Evolutionary conservation across 2,113 vertebrate species (phyloP), one percentile per base, ranked within the genome.

Genomic region (Mobula birostris): DNA sequence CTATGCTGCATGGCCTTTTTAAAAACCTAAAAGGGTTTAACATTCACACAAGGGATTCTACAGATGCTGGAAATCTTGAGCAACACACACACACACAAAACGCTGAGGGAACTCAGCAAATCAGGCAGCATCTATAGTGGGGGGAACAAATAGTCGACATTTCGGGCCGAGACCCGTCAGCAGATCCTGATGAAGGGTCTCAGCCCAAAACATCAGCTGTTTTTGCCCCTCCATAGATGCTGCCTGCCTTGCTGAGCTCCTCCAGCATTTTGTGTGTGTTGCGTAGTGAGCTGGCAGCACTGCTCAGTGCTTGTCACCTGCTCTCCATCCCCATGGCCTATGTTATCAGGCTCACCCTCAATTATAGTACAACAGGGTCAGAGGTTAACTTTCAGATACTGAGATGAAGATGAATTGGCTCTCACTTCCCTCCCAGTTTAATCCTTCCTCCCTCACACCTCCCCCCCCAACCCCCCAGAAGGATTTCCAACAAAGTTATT

Each of bases 361-460:
- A 27, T 87, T 63, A 87, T 29, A 63, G 24, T 24, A 97, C 97
- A 97, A 96, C 97, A 94, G 96, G 96, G 97, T 96, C 97, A 97
- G 95, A 97, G 96, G 96, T 96, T 96, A 96, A 95, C 95, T 94
- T 95, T 96, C 96, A 96, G 96, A 97, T 97, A 95, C 97, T 97
- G 97, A 95, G 96, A 95, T 96, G 95, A 95, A 95, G 94, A 91
- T 48, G 19, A 5, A 5, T 24, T 63, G 32, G 80, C 48, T n/a
- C 27, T 14, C 21, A 7, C 63, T 83, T 2, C 40, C 78, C 80
- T 95, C 95, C 95, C 96, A 96, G 97, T 96, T 96, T 96, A 97
- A 97, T 97, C 97, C 97, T 97, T 97, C 96, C 97, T 97, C 96
- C 97, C 97, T 97, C 96, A n/a, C n/a, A n/a, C n/a, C n/a, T 97